Evolutionary conservation across 2,113 vertebrate species (phyloP).

Genomic region (Chascanopsetta lugubris): DNA sequence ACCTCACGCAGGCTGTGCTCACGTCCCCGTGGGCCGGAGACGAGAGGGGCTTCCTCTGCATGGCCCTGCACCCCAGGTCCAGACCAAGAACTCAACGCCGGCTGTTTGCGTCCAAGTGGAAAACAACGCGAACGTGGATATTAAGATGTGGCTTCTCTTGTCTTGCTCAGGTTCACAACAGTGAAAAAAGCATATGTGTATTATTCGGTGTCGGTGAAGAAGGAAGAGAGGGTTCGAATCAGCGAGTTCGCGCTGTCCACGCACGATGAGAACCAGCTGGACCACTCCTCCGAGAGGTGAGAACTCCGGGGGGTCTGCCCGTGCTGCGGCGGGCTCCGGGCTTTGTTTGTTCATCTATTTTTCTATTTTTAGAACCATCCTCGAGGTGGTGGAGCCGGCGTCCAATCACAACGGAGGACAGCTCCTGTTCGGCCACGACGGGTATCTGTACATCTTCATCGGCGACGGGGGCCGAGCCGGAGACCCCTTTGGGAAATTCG

Average conservation of each 20-base stretch:
- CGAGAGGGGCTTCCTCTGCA: conserved; percentile 85
- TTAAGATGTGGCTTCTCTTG: background rate
- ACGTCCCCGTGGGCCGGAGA: conserved; percentile 85
- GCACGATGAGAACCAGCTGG: conserved; percentile 79
- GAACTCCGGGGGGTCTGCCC: background rate
- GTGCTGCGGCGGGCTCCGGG: too few relatives aligned
- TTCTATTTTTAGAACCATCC: conserved; percentile 67
- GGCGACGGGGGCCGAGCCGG: conserved; percentile 85
- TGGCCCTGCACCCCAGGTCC: conserved; percentile 82
- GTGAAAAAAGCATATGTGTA: conserved; percentile 85
- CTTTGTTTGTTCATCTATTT: background rate
- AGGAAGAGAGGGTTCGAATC: conserved; percentile 82
- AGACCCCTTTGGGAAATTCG: conserved; percentile 86
- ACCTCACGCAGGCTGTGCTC: conserved; percentile 81
- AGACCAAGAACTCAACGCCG: background rate
- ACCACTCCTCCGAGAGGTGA: conserved; percentile 85
- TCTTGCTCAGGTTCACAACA: conserved; percentile 59
- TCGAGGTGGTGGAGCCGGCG: conserved; percentile 84
- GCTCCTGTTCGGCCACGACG: conserved; percentile 83
- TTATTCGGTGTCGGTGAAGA: conserved; percentile 82
- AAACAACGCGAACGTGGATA: background rate
- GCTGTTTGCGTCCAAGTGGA: background rate
- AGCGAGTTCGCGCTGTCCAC: conserved; percentile 82
- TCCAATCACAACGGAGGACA: conserved; percentile 88
- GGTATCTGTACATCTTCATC: conserved; percentile 85